Evolutionary conservation across 2,113 vertebrate genomes (phyloP).

Genomic region (Parus major): DNA sequence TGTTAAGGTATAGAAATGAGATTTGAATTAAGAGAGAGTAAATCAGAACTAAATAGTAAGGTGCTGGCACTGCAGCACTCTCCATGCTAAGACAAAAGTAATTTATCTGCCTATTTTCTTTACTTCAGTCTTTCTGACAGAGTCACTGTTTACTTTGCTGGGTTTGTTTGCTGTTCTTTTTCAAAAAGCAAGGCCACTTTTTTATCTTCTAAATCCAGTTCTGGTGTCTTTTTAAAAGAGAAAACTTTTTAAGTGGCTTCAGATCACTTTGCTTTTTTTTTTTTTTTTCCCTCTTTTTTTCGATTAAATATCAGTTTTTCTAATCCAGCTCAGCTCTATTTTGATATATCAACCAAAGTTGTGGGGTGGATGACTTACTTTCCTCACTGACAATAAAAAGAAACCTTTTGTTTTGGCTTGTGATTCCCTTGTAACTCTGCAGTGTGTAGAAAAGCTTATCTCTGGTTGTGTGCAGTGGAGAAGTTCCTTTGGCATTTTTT

Average conservation of each 20-base stretch:
- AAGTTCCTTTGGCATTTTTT: background rate
- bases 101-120: background rate
- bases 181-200: background rate
- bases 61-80: background rate
- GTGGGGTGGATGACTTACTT: background rate
- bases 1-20: background rate
- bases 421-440: background rate
- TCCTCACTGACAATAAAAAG: background rate
- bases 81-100: background rate
- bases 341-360: background rate
- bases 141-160: background rate
- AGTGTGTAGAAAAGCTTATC: background rate
- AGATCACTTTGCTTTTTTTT: background rate
- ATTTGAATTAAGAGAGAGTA: background rate
- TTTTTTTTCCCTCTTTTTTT: background rate
- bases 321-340: background rate
- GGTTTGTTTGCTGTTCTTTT: background rate
- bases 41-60: background rate
- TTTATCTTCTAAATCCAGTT: background rate
- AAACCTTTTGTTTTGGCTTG: background rate
- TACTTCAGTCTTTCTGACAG: background rate
- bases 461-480: background rate
- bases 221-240: background rate
- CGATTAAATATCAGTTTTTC: background rate
- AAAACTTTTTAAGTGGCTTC: background rate